Evolutionary conservation across 2,797 vertebrate species (phyloP), one percentile per base, ranked within the genome.

Genomic region (Tachyglossus aculeatus): DNA sequence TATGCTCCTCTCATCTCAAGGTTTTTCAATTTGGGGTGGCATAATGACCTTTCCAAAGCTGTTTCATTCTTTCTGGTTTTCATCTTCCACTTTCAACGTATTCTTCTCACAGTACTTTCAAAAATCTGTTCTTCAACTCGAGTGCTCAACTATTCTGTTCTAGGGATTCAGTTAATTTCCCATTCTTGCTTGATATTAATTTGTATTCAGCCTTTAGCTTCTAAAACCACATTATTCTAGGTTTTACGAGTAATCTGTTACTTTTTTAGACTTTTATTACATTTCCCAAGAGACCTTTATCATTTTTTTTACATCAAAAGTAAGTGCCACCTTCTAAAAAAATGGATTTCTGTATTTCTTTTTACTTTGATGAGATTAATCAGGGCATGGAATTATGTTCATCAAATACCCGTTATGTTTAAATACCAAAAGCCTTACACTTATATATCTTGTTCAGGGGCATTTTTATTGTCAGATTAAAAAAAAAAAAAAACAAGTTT

Each of bases 241-340:
- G 45, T 32, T 51, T 67, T 54, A 29, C 31, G 38, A 68, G 40
- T 60, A 55, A 67, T 32, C 9, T 25, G 12, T 37, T 45, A 13
- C 24, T 57, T 71, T 64, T 4, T 22, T 66, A 45, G 36, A 13
- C 15, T 63, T 75, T 33, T 55, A 59, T 60, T 71, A 51, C 5
- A 45, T 37, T 67, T 71, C 39, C 43, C 16, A 22, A n/a, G 39
- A 55, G 15, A 55, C 18, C 55, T 68, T 29, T 50, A 41, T 50
- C 54, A 40, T 54, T 55, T n/a, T 63, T 67, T 75, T 67, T 63
- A 40, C 38, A 12, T 19, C 3, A 64, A 21, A 52, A 19, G 44
- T 4, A 68, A 68, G 47, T 34, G 16, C 10, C 50, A 29, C 2
- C 18, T 24, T 68, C 60, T 4, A 27, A 31, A 14, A 34, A 33